These are phyloP conservation scores for Caradrina clavipalpis DNA, from an alignment of 2,888 invertebrate species.

Conservation along the genomic window DNA sequence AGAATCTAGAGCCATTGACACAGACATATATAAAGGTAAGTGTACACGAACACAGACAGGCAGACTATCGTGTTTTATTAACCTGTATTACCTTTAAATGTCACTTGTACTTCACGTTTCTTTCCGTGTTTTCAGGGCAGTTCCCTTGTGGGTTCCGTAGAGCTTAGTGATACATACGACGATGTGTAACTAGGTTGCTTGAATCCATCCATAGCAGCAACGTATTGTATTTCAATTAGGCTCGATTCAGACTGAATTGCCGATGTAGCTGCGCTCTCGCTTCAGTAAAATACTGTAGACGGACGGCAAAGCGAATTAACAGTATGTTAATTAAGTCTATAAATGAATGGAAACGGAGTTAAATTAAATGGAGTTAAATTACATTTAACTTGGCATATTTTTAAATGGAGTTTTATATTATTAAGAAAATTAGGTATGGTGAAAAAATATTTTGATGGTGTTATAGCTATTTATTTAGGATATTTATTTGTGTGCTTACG, in stretches of 20 bases:
- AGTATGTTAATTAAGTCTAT: neutral
- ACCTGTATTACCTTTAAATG: slow-evolving; percentile 11
- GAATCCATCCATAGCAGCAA: slow-evolving; percentile 16
- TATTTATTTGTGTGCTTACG: no score
- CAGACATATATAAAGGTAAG: slow-evolving; percentile 2
- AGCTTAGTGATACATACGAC: slow-evolving; percentile 22
- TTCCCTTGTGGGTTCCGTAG: slow-evolving; percentile 30
- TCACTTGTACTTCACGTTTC: slow-evolving; percentile 20
- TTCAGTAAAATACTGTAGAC: neutral
- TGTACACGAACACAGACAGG: slow-evolving; percentile 11
- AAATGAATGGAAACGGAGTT: neutral
- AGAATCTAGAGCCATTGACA: neutral
- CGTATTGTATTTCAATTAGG: slow-evolving; percentile 48
- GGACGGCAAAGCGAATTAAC: neutral
- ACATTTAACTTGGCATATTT: neutral
- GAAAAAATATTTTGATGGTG: no score
- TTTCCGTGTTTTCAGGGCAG: slow-evolving; percentile 19
- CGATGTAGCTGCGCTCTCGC: neutral
- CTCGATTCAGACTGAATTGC: slow-evolving; percentile 24
- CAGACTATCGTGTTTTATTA: slow-evolving; percentile 23
- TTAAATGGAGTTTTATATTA: no score
- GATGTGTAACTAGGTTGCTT: slow-evolving; percentile 10
- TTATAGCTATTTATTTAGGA: no score
- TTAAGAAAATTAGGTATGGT: no score
- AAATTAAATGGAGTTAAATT: neutral